These are phyloP conservation scores for Aix galericulata DNA, from an alignment of 2,113 vertebrate species.

Conservation along the genomic window DNA sequence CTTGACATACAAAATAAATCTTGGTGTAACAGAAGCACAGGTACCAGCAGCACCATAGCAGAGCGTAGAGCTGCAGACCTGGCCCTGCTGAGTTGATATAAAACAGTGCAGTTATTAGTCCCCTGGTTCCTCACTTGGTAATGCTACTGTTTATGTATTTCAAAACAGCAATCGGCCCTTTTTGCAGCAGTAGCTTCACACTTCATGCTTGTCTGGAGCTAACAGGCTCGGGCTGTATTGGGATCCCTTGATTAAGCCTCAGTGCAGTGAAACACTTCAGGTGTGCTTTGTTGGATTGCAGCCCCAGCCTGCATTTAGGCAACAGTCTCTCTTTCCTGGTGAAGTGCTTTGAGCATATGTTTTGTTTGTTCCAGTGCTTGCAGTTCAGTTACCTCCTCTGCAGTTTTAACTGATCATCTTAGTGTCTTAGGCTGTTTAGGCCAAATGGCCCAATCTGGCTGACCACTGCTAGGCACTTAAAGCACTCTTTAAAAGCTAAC, in stretches of 20 bases:
- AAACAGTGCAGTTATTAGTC: background rate
- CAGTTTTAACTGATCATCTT: slow-evolving; percentile 41
- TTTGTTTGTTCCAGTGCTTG: background rate
- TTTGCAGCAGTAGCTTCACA: slow-evolving; percentile 17
- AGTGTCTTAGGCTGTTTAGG: background rate
- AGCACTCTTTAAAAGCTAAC: background rate
- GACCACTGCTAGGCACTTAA: background rate
- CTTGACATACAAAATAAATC: slow-evolving; percentile 11
- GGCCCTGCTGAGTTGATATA: background rate
- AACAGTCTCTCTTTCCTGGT: background rate
- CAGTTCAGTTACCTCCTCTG: slow-evolving; percentile 41
- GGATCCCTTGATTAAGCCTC: slow-evolving; percentile 1
- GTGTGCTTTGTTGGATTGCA: background rate
- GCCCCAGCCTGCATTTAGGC: background rate
- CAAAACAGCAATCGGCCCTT: slow-evolving; percentile 1
- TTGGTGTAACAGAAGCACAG: background rate
- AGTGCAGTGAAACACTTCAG: background rate
- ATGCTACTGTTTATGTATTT: slow-evolving; percentile 32
- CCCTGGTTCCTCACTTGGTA: background rate
- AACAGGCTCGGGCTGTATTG: background rate
- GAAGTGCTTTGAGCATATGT: background rate
- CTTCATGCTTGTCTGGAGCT: slow-evolving; percentile 23
- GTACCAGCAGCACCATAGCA: background rate
- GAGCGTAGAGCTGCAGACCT: background rate
- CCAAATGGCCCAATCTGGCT: background rate